These are phyloP conservation scores for Cephalopterus ornatus DNA, from an alignment of 2,113 vertebrate genomes.

Conservation along the genomic window DNA sequence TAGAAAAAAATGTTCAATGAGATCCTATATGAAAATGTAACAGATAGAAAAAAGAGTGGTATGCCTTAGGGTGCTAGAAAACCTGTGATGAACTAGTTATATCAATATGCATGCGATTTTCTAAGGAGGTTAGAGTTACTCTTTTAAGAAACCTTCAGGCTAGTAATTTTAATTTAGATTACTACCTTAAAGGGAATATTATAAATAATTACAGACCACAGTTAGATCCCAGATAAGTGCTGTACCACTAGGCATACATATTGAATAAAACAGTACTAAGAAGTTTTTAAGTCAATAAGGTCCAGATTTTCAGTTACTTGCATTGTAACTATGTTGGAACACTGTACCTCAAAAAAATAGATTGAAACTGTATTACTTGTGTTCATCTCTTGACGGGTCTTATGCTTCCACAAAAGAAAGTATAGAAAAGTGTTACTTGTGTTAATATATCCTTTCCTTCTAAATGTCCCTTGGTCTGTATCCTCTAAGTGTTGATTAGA, in stretches of 20 bases:
- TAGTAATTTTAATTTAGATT: conserved; percentile 63
- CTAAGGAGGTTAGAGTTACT: not conserved
- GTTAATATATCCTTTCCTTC: not conserved
- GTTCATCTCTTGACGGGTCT: not conserved
- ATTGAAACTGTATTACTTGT: not conserved
- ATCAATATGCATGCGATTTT: conserved; percentile 39
- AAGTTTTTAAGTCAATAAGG: not conserved
- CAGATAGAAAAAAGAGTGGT: not conserved
- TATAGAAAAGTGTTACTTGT: not conserved
- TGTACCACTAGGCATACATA: conserved; percentile 28
- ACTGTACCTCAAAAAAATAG: not conserved
- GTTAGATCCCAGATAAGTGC: conserved; percentile 36
- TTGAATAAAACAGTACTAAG: not conserved
- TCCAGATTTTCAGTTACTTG: not conserved
- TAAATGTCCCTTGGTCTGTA: not conserved
- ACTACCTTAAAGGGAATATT: conserved; percentile 52
- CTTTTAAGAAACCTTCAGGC: conserved; percentile 40
- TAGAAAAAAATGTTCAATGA: not conserved
- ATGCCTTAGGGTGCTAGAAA: conserved; percentile 5
- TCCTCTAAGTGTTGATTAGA: not conserved
- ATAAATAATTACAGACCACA: conserved; percentile 64
- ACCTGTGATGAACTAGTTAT: conserved; percentile 29
- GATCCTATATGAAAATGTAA: not conserved
- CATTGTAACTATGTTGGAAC: not conserved
- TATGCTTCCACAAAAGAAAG: not conserved